These are phyloP conservation scores for Nymphalis c-album DNA, from an alignment of 2,888 invertebrate genomes.

Conservation along the genomic window DNA sequence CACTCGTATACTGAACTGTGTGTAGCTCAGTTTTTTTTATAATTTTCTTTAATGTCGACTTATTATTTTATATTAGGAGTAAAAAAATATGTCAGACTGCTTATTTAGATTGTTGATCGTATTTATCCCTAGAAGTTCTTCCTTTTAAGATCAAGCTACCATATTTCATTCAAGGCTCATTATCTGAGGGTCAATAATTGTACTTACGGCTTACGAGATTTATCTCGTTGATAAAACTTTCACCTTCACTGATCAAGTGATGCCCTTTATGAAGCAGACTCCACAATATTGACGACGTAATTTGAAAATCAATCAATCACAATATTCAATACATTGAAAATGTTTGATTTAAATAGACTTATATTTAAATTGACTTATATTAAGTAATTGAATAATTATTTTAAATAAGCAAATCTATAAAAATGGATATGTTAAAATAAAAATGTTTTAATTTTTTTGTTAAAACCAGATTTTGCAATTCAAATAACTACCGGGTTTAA, in stretches of 20 bases:
- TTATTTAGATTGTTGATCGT: constrained; percentile 12
- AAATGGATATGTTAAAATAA: not conserved
- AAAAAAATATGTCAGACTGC: not conserved
- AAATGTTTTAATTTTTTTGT: not conserved
- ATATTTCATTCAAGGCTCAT: constrained; percentile 35
- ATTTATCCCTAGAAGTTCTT: constrained; percentile 33
- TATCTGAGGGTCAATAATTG: constrained; percentile 36
- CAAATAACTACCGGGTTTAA: constrained; percentile 1
- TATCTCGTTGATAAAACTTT: constrained; percentile 36
- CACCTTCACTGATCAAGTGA: constrained; percentile 27
- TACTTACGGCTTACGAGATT: constrained; percentile 30
- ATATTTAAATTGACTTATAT: not conserved
- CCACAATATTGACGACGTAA: not conserved
- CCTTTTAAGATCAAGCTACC: constrained; percentile 38
- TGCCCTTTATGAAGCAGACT: constrained; percentile 14
- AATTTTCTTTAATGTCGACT: not conserved
- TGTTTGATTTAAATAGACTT: not conserved
- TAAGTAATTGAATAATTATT: not conserved
- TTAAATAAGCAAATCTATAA: not conserved
- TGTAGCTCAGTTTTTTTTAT: no score
- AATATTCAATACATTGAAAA: not conserved
- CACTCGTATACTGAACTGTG: no score
- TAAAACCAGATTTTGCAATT: not conserved
- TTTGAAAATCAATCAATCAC: constrained; percentile 2
- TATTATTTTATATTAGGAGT: not conserved